Evolutionary conservation across 2,113 vertebrate genomes (phyloP), one percentile per base, ranked within the genome.

Genomic region (Shinisaurus crocodilurus): DNA sequence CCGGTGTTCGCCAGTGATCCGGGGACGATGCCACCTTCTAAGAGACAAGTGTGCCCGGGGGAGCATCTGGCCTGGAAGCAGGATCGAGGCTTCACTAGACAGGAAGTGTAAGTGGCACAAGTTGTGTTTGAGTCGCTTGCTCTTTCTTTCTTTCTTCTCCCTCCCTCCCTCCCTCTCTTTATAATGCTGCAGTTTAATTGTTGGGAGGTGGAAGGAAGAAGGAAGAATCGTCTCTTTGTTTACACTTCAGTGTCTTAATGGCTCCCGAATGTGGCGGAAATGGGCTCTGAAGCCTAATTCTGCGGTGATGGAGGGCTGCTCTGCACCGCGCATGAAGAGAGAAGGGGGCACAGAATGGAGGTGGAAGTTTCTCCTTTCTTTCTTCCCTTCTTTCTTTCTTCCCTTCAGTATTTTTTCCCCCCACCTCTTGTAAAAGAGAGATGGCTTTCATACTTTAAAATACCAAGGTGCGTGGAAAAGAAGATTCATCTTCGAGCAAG

Each of bases 211-310:
- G 89, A 37, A 57, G 85, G n/a, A 23, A 37, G 27, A 8, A 34
- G 79, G 75, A 70, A 72, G 48, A 80, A 60, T 60, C 3, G 65
- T 54, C 48, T 43, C 76, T 45, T 48, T 82, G 89, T 87, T 87
- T 87, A 90, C 77, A 87, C 69, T 40, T 87, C 77, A 75, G n/a
- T 18, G 70, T 87, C 77, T 87, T 87, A 87, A 90, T 90, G 60
- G 85, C 84, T 57, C 37, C 40, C 45, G 3, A n/a, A 57, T 18
- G 75, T 7, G 8, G 15, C 60, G 32, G 65, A 81, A 57, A 81
- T 82, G 67, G 85, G 63, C 72, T 90, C 45, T 1, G 32, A 76
- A 79, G 27, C n/a, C 57, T 85, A 79, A 90, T 80, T 72, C 63
- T 86, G 60, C 27, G 60, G 83, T 23, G 84, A 70, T 43, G n/a